phyloP scores from a whole-genome alignment of 2,113 vertebrate species.

The Chauna torquata region DNA sequence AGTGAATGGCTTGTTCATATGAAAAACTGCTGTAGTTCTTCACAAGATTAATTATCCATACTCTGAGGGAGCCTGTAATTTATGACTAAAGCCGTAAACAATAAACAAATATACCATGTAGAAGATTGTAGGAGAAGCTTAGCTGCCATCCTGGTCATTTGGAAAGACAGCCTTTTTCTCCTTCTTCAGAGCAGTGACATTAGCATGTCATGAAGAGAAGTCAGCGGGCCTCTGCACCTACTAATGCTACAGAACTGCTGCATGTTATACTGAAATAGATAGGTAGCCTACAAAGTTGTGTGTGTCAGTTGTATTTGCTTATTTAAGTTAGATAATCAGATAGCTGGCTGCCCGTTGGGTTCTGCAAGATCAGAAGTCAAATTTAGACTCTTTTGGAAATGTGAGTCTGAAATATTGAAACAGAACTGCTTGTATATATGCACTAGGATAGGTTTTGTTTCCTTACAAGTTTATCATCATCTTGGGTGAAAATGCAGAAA shows the following conservation, averaged over 20 bases:
- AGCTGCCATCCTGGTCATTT: not conserved
- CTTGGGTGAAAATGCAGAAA: not conserved
- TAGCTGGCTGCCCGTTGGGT: not conserved
- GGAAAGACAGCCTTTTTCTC: not conserved
- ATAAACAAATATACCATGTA: not conserved
- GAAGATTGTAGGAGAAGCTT: not conserved
- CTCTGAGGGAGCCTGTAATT: conserved; percentile 33
- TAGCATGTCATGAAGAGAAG: not conserved
- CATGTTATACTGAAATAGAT: not conserved
- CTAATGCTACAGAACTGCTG: not conserved
- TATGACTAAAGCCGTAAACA: conserved; percentile 31
- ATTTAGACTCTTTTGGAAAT: not conserved
- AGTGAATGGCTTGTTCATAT: conserved; percentile 21
- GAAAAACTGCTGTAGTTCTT: conserved; percentile 37
- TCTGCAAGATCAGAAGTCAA: not conserved
- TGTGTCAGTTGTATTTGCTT: not conserved
- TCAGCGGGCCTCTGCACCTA: not conserved
- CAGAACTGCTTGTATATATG: not conserved
- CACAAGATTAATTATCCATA: conserved; percentile 50
- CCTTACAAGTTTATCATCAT: not conserved
- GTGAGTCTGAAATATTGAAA: not conserved
- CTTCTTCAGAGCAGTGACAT: not conserved
- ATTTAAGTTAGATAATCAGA: not conserved
- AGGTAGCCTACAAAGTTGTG: not conserved
- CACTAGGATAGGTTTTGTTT: not conserved